These are phyloP conservation scores for Eumacrocentrus americanus DNA, from an alignment of 2,888 invertebrate species.

Conservation along the genomic window DNA sequence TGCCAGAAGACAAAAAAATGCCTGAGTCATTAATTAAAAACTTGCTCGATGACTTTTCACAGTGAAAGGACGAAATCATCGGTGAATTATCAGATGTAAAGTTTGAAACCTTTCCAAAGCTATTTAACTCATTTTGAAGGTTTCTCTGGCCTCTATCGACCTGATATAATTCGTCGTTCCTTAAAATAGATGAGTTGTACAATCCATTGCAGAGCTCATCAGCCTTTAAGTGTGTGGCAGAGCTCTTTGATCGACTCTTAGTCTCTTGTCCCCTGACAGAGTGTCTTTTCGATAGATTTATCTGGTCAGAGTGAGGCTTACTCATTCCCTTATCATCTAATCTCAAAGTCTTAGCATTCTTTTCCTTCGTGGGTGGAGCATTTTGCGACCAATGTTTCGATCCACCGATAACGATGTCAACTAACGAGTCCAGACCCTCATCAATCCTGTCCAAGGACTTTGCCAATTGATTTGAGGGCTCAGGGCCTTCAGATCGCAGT, in stretches of 20 bases:
- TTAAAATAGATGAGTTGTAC: slow-evolving; percentile 40
- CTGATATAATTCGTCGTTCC: slow-evolving; percentile 52
- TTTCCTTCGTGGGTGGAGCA: neutral
- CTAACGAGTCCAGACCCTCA: slow-evolving; percentile 74
- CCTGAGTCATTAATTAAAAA: slow-evolving; percentile 47
- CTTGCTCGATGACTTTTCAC: slow-evolving; percentile 40
- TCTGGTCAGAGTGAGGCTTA: neutral
- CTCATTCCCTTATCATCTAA: slow-evolving; percentile 5
- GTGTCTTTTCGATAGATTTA: slow-evolving; percentile 18
- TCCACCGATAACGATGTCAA: slow-evolving; percentile 72
- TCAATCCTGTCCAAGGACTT: slow-evolving; percentile 83
- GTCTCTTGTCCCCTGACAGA: slow-evolving; percentile 31
- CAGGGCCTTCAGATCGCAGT: slow-evolving; percentile 39
- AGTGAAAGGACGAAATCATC: slow-evolving; percentile 22
- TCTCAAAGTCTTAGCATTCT: neutral
- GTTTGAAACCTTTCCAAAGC: slow-evolving; percentile 35
- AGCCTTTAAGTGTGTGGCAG: slow-evolving; percentile 29
- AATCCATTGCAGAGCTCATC: slow-evolving; percentile 38
- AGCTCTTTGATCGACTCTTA: neutral
- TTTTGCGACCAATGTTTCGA: slow-evolving; percentile 55
- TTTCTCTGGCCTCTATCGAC: slow-evolving; percentile 43
- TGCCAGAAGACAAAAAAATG: slow-evolving; percentile 47
- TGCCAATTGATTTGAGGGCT: slow-evolving; percentile 61
- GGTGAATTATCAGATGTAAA: slow-evolving; percentile 13
- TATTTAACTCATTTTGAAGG: slow-evolving; percentile 43